Percentiles rank a stretch among this genome's conserved stretches.
These are phyloP conservation scores for Melanocharis versteri DNA, from an alignment of 2,113 vertebrate genomes.

Conservation along the genomic window DNA sequence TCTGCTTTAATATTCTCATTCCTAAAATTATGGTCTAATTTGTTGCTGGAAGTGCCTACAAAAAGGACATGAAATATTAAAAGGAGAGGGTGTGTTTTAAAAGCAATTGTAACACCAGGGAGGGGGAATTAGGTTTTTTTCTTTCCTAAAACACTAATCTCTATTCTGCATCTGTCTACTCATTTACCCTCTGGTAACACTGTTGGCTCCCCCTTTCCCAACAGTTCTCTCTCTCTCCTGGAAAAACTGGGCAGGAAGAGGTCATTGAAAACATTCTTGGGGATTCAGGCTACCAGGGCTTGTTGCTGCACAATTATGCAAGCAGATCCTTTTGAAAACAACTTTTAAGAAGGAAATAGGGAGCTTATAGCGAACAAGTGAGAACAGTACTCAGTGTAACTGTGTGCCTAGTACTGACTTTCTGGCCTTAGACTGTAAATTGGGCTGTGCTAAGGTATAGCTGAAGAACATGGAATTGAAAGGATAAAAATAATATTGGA, in stretches of 20 bases:
- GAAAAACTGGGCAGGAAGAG: slow-evolving; percentile 57
- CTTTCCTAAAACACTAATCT: background rate
- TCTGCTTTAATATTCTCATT: background rate
- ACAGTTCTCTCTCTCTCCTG: background rate
- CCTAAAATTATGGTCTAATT: background rate
- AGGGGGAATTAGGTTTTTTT: rapidly evolving
- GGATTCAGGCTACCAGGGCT: slow-evolving; percentile 32
- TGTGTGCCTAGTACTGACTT: background rate
- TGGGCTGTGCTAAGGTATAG: background rate
- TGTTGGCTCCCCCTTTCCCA: background rate
- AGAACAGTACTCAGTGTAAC: slow-evolving; percentile 27
- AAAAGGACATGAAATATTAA: background rate
- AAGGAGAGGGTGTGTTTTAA: background rate
- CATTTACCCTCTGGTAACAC: slow-evolving; percentile 7
- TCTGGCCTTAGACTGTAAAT: background rate
- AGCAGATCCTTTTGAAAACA: slow-evolving; percentile 61
- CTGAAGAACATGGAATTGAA: background rate
- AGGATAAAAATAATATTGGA: background rate
- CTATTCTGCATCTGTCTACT: slow-evolving; percentile 16
- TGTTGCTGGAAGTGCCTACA: background rate
- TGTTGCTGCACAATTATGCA: slow-evolving; percentile 48
- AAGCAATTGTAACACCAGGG: background rate
- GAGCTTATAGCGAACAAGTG: slow-evolving; percentile 29
- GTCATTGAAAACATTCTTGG: slow-evolving; percentile 49
- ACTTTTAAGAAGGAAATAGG: slow-evolving; percentile 45